Conservation (phyloP, 2,797 vertebrate species). For the Hybognathus amarus region DNA sequence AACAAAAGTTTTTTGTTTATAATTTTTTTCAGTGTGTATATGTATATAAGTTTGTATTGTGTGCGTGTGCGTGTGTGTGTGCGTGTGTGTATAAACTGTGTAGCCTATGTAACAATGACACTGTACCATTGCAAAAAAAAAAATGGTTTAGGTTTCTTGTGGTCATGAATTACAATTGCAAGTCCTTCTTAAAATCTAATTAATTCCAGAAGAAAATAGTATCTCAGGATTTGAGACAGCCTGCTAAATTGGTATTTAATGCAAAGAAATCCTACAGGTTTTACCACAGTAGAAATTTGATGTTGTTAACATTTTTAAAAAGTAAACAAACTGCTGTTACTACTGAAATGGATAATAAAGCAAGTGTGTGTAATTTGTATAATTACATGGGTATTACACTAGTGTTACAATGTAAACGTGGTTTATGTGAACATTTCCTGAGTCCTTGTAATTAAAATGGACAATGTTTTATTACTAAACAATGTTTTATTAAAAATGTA, state of each 20-base stretch:
- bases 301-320: not conserved
- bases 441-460: no score
- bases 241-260: not conserved
- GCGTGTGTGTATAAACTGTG: not conserved
- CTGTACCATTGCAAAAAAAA: not conserved
- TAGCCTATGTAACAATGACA: not conserved
- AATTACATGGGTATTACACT: no score
- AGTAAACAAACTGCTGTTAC: not conserved
- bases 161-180: not conserved
- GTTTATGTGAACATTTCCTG: no score
- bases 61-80: not conserved
- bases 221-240: no score
- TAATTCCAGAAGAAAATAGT: no score
- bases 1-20: no score
- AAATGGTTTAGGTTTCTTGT: constrained; percentile 21
- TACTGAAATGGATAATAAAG: not conserved
- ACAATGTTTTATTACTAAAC: no score
- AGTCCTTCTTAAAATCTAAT: not conserved
- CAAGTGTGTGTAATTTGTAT: no score
- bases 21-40: no score
- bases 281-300: not conserved
- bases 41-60: not conserved
- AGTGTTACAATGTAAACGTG: no score
- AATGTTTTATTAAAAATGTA: no score
- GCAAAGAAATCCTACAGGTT: no score